Percentiles rank a stretch among this genome's conserved stretches.
phyloP scores from a whole-genome alignment of 2,113 vertebrate genomes.

The Actenoides lindsayi region DNA sequence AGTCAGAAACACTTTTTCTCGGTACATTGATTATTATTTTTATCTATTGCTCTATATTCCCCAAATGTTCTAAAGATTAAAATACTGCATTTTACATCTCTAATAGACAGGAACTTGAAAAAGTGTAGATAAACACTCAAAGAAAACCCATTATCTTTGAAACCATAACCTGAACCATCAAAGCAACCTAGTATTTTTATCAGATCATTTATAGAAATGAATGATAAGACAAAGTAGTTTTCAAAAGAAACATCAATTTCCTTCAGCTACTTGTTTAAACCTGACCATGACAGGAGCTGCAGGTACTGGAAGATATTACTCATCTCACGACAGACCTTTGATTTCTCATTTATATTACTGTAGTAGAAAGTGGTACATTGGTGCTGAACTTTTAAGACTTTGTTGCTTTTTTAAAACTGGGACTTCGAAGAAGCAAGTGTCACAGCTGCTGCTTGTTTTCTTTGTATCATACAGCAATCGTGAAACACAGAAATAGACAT shows the following conservation, averaged over 20 bases:
- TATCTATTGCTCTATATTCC: background rate
- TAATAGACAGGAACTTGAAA: background rate
- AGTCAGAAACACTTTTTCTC: background rate
- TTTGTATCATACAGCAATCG: background rate
- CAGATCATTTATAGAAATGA: background rate
- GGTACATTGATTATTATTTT: rapidly evolving
- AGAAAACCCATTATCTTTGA: background rate
- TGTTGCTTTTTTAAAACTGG: background rate
- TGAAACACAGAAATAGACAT: background rate
- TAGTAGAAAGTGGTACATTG: background rate
- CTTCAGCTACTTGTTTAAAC: background rate
- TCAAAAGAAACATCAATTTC: background rate
- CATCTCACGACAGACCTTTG: background rate
- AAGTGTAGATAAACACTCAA: background rate
- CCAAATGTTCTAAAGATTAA: background rate
- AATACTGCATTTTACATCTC: background rate
- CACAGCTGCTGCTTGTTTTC: background rate
- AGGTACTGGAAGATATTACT: background rate
- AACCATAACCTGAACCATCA: background rate
- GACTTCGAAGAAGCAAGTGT: background rate
- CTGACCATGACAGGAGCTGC: background rate
- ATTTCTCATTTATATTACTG: background rate
- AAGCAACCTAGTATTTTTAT: background rate
- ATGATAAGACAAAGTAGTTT: background rate
- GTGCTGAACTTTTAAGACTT: background rate